phyloP scores from a whole-genome alignment of 1,140 invertebrate species.

The Brachionus sp. region DNA sequence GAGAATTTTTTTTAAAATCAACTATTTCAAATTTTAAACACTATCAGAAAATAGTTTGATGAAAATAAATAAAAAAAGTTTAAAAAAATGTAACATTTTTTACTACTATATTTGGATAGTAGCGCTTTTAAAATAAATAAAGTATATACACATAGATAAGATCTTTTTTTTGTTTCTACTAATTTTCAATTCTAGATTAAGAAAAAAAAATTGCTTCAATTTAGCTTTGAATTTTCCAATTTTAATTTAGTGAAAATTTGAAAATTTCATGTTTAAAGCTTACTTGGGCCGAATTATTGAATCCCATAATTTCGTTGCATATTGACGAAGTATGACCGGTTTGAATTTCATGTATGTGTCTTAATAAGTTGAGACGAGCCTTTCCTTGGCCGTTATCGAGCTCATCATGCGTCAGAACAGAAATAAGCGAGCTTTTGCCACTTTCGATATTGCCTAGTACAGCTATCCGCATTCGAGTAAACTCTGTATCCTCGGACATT shows the following conservation, averaged over 20 bases:
- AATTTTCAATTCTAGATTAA: too few relatives aligned
- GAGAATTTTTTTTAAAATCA: too few relatives aligned
- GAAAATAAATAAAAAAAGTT: too few relatives aligned
- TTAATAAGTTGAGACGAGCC: conserved; percentile 87
- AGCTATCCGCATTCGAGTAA: conserved; percentile 78
- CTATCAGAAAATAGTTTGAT: too few relatives aligned
- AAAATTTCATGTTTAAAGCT: neutral
- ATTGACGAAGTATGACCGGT: conserved; percentile 92
- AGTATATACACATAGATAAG: too few relatives aligned
- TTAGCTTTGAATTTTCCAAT: neutral
- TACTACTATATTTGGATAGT: too few relatives aligned
- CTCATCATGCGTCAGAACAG: conserved; percentile 47
- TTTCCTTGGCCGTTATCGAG: conserved; percentile 82
- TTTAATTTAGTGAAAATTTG: too few relatives aligned
- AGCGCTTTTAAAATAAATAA: too few relatives aligned
- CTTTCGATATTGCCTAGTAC: conserved; percentile 88
- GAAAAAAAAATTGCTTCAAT: too few relatives aligned
- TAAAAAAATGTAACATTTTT: too few relatives aligned
- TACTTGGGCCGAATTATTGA: conserved; percentile 63
- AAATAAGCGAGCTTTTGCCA: conserved; percentile 82
- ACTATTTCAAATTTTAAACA: too few relatives aligned
- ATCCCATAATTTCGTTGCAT: conserved; percentile 91
- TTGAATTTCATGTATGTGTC: conserved; percentile 92
- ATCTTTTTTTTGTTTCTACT: too few relatives aligned
- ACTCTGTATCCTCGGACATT: conserved; percentile 80